Base-by-base conservation (phyloP, 2,113 vertebrate species). In the Sinocyclocheilus anophthalmus region DNA sequence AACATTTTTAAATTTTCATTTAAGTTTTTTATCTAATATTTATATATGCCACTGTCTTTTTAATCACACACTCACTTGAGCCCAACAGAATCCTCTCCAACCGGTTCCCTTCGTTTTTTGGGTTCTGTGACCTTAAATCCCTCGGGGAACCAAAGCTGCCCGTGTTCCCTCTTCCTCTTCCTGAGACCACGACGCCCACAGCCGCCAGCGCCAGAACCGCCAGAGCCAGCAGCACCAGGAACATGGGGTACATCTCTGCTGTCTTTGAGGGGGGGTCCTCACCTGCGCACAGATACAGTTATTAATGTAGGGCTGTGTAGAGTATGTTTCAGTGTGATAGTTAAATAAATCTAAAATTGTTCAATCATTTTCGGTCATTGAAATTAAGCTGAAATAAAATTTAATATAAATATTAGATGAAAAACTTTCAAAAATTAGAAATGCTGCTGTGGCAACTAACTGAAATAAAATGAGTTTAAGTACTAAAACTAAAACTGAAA, bases 131-230 rank as follows among this genome's bases (percentile, higher is more conserved):
- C 95, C 92, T 97, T 97, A 95, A 98, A 99, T 85, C 97, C 98
- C 83, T 99, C 98, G 0, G 98, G 98, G 87, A 99, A 97, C 98
- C 98, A 99, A 0, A 99, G 97, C 94, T 99, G 97, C 12, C 98
- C 98, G 50, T 99, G 98, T 93, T 99, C 97, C 76, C 98, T 94
- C 65, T 96, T 95, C 37, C 98, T 93, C 91, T 98, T 98, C 4
- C 96, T 96, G 96, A 97, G 72, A 98, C 94, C 87, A 99, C 91
- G 2, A 99, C 97, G 1, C 97, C 98, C 0, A 97, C 93, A 22
- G 94, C 95, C 6, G 95, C 88, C 65, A 96, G 96, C 45, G 94
- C 92, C 22, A 98, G 82, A 39, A 97, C 90, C 37, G 96, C 91
- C 83, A 97, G 89, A 0, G 89, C 94, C 0, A 95, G 93, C 75